These are phyloP conservation scores for Parnassius smintheus DNA, from an alignment of 2,888 invertebrate species.

Conservation along the genomic window DNA sequence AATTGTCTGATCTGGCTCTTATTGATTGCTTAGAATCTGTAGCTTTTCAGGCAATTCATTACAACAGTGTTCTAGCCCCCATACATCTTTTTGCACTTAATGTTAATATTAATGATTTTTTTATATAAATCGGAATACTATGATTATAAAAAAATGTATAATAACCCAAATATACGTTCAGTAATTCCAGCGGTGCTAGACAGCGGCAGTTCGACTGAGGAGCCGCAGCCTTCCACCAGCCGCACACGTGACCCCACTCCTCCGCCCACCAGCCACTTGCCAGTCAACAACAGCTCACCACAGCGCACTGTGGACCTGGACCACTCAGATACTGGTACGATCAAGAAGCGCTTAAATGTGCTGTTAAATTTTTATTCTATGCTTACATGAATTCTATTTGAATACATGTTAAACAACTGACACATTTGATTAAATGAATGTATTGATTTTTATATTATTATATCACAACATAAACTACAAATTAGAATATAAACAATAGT, in stretches of 20 bases:
- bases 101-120: not conserved
- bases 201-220: slow-evolving; percentile 11
- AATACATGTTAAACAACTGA: no score
- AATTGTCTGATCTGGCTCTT: no score
- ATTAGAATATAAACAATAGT: no score
- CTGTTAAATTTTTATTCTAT: no score
- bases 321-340: slow-evolving; percentile 13
- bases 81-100: no score
- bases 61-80: no score
- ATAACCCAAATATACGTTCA: not conserved
- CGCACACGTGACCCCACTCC: not conserved
- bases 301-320: not conserved
- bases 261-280: not conserved
- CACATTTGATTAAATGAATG: no score
- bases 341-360: not conserved
- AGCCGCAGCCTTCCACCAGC: slow-evolving; percentile 20
- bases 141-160: not conserved
- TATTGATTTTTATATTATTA: no score
- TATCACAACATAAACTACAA: no score
- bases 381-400: no score
- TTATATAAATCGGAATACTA: not conserved
- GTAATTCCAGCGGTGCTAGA: slow-evolving; percentile 27
- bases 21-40: no score
- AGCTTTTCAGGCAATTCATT: no score
- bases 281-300: not conserved